Conservation (phyloP, 37 sponge, comb jelly and placozoan species). For the Spongilla lacustris region DNA sequence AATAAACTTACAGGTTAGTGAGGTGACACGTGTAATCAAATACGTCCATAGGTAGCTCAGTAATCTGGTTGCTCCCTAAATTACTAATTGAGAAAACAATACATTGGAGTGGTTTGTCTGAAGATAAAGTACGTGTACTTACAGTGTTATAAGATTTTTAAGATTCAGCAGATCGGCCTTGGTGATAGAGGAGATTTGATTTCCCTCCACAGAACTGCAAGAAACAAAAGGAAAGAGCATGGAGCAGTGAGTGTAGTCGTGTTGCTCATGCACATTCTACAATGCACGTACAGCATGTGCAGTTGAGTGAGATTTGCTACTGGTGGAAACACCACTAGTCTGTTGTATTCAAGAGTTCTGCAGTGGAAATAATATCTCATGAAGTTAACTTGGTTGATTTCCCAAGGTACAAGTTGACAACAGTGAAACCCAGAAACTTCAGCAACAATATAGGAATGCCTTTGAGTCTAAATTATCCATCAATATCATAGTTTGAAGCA, state of each 20-base stretch:
- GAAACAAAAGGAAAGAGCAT: background rate
- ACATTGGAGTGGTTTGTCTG: too few species aligned
- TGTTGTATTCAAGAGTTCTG: background rate
- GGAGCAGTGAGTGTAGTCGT: too few species aligned
- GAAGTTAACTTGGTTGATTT: too few species aligned
- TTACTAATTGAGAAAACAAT: background rate
- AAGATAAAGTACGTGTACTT: background rate
- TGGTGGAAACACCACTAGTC: background rate
- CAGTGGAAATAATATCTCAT: too few species aligned
- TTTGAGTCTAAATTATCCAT: background rate
- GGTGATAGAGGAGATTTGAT: background rate
- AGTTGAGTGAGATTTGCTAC: background rate
- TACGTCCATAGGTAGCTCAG: background rate
- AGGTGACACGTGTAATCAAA: background rate
- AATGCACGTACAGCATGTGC: background rate
- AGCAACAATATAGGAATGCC: background rate
- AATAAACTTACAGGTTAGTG: background rate
- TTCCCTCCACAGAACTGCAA: background rate
- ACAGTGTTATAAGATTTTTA: background rate
- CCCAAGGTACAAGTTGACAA: too few species aligned
- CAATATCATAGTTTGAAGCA: background rate
- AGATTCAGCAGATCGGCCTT: background rate
- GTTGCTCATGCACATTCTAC: too few species aligned
- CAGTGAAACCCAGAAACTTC: background rate
- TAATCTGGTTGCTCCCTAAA: background rate